Evolutionary conservation across 2,113 vertebrate genomes (phyloP), one percentile per base, ranked within the genome.

Genomic region (Gnathonemus echidnorhynchus): DNA sequence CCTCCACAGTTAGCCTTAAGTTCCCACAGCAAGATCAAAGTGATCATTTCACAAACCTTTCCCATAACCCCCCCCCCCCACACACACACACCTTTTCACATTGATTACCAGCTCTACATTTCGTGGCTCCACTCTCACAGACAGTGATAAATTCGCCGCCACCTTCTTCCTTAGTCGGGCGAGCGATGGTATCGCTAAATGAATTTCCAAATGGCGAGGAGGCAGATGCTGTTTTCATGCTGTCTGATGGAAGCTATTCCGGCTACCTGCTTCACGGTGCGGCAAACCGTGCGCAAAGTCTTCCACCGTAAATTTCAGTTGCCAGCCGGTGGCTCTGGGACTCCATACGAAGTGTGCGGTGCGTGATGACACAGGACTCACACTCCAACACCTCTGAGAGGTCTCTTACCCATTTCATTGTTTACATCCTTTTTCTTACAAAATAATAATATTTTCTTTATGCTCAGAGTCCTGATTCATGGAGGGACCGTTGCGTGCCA

Each of bases 11-110:
- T 56, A 39, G 15, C 86, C 50, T 53, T 52, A 53, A 52, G 9
- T 19, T 87, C 45, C 50, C 86, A 10, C 45, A 87, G 86, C 86
- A 21, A n/a, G 31, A 87, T 87, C n/a, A 56, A 53, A 19, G 50
- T 31, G 31, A 87, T 53, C n/a, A 87, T 87, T 87, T 87, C 27
- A 35, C 50, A 17, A 87, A 52, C 10, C n/a, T 56, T 87, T 87
- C 17, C 49, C 13, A 53, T 53, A 31, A 21, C 2, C 1, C 3
- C 4, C 24, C 11, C n/a, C 31, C 27, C 48, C 1, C 52, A 52
- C 50, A 52, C 50, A 52, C 50, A 15, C 50, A 1, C 27, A 7
- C 24, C 15, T 7, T 53, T 31, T 50, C 2, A 0, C 48, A 27
- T 52, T 87, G 86, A 53, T 35, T 35, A 21, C 48, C 27, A 1